Conservation (phyloP, 2,888 invertebrate genomes). For the Himalopsyche anomala region DNA sequence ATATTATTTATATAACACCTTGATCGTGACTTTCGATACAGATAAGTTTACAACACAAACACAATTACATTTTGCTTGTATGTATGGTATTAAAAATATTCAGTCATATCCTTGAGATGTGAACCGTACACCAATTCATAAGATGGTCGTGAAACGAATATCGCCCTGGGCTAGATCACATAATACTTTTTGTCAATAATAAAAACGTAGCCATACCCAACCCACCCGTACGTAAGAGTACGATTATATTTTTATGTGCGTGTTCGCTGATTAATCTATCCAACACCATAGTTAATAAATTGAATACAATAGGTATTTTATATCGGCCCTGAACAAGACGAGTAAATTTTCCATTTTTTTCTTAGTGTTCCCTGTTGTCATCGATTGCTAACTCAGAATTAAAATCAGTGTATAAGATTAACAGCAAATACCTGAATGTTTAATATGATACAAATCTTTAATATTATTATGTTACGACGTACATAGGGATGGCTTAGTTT, state of each 20-base stretch:
- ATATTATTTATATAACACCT: background rate
- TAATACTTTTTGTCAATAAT: conserved; percentile 35
- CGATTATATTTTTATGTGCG: background rate
- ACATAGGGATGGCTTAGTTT: too few species aligned
- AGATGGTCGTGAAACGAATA: conserved; percentile 36
- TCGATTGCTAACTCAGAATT: background rate
- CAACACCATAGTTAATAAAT: background rate
- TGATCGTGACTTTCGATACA: conserved; percentile 40
- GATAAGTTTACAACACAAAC: background rate
- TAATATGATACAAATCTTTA: too few species aligned
- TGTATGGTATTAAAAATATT: background rate
- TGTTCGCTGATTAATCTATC: conserved; percentile 9
- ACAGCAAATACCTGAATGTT: too few species aligned
- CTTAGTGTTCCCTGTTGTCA: background rate
- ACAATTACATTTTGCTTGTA: background rate
- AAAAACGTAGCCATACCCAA: background rate
- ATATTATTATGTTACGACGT: too few species aligned
- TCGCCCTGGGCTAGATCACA: conserved; percentile 20
- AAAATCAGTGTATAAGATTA: too few species aligned
- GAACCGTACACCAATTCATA: conserved; percentile 38
- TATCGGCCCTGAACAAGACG: conserved; percentile 7
- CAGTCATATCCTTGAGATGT: conserved; percentile 26
- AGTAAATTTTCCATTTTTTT: background rate
- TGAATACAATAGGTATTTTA: conserved; percentile 28
- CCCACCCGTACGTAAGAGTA: too few species aligned